A percentile compares a stretch with the other conserved stretches of the same genome.
phyloP scores from a whole-genome alignment of 2,888 invertebrate species.

The Amaurobius ferox region DNA sequence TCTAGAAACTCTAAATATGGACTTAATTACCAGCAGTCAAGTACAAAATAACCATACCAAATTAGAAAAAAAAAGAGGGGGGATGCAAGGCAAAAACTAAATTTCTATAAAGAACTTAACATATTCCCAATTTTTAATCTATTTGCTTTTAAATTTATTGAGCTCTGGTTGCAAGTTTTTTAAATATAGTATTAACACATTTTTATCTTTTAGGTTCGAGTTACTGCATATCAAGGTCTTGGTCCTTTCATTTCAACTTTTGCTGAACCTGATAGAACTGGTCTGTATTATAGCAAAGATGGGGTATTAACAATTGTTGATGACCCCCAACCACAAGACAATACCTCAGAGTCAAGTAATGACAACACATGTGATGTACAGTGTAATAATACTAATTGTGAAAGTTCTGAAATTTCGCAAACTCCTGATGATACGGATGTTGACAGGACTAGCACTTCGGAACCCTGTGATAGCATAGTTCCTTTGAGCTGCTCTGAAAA shows the following conservation, averaged over 20 bases:
- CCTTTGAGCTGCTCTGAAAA: slow-evolving; percentile 38
- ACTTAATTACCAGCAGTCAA: too few species aligned
- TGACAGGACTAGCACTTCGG: slow-evolving; percentile 59
- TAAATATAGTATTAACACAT: too few species aligned
- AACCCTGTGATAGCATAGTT: slow-evolving; percentile 70
- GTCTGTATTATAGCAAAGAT: slow-evolving; percentile 77
- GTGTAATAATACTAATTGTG: neutral
- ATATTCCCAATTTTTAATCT: too few species aligned
- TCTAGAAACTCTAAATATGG: too few species aligned
- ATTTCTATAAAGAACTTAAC: too few species aligned
- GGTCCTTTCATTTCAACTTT: slow-evolving; percentile 90
- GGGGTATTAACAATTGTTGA: slow-evolving; percentile 58
- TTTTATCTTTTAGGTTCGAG: slow-evolving; percentile 82
- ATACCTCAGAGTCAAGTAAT: neutral
- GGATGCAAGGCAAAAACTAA: too few species aligned
- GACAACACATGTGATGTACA: neutral
- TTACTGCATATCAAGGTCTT: slow-evolving; percentile 83
- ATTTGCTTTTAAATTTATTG: too few species aligned
- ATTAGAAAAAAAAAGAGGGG: too few species aligned
- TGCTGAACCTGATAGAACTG: slow-evolving; percentile 83
- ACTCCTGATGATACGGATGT: slow-evolving; percentile 26
- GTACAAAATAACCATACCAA: too few species aligned
- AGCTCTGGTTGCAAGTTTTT: too few species aligned
- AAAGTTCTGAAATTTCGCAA: neutral
- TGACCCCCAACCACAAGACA: neutral